Evolutionary conservation across 2,113 vertebrate species (phyloP).

Genomic region (Pagrus major): DNA sequence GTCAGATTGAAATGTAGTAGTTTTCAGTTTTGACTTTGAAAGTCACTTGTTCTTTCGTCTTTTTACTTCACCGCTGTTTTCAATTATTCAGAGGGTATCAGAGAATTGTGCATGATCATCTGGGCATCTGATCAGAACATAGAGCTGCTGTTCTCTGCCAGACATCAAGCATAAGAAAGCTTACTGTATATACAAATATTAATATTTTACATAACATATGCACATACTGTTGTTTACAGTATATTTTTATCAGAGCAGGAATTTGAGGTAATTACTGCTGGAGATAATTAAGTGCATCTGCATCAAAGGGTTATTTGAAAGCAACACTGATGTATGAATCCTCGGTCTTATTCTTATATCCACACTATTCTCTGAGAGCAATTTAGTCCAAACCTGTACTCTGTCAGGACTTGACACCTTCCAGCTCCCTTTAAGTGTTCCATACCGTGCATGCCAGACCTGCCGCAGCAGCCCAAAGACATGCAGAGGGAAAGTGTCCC

Average conservation of each 20-base stretch:
- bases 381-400: conserved; percentile 3
- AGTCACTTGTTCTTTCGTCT: neutral
- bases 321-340: conserved; percentile 1
- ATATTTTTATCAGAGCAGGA: conserved; percentile 20
- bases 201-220: conserved; percentile 15
- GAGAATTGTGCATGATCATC: neutral
- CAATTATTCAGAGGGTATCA: neutral
- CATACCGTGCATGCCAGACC: conserved; percentile 38
- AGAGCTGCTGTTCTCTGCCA: neutral
- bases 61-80: neutral
- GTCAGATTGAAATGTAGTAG: neutral
- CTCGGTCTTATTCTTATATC: neutral
- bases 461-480: conserved; percentile 23
- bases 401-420: conserved; percentile 52
- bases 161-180: neutral
- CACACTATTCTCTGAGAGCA: conserved; percentile 9
- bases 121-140: neutral
- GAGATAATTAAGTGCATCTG: conserved; percentile 5
- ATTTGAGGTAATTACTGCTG: neutral
- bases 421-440: conserved; percentile 34
- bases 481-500: conserved; percentile 5
- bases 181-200: conserved; percentile 16
- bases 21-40: neutral
- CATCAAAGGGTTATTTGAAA: conserved; percentile 37
- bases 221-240: conserved; percentile 10